A percentile compares a stretch with the other conserved stretches of the same genome.
phyloP scores from a whole-genome alignment of 2,888 invertebrate species.

The Psylliodes chrysocephalus region DNA sequence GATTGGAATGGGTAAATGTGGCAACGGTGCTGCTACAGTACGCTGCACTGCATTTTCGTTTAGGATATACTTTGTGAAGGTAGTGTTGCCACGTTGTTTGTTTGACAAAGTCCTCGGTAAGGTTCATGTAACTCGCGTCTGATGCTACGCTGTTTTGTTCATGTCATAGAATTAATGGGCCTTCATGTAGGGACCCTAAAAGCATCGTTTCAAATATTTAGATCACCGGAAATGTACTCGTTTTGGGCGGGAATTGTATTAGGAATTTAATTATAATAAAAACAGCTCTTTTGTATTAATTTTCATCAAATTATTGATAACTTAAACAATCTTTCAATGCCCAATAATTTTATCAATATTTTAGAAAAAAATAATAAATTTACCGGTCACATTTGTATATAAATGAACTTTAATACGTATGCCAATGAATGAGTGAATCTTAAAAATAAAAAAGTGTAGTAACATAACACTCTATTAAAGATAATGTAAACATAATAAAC shows the following conservation, averaged over 20 bases:
- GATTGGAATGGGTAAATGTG: constrained; percentile 57
- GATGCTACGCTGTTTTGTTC: constrained; percentile 34
- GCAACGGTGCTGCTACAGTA: constrained; percentile 61
- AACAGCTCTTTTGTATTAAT: too few relatives aligned
- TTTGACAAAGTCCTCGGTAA: constrained; percentile 33
- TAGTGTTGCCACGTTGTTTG: constrained; percentile 36
- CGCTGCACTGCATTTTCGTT: constrained; percentile 58
- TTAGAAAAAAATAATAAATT: too few relatives aligned
- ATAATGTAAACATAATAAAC: constrained; percentile 26
- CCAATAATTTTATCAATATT: too few relatives aligned
- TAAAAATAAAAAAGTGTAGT: too few relatives aligned
- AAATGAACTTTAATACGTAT: too few relatives aligned
- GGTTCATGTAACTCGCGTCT: constrained; percentile 37
- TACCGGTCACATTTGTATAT: too few relatives aligned
- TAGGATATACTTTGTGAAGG: constrained; percentile 36
- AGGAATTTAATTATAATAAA: too few relatives aligned
- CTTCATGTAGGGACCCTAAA: constrained; percentile 23
- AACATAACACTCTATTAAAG: neutral
- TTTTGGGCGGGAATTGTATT: constrained; percentile 1
- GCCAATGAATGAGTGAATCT: too few relatives aligned
- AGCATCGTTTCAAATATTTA: constrained; percentile 21
- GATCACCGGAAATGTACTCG: constrained; percentile 4
- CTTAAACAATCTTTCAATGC: too few relatives aligned
- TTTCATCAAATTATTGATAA: too few relatives aligned
- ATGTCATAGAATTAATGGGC: constrained; percentile 33